Evolutionary conservation across 2,888 invertebrate species (phyloP).

Genomic region (Elysia crispata): DNA sequence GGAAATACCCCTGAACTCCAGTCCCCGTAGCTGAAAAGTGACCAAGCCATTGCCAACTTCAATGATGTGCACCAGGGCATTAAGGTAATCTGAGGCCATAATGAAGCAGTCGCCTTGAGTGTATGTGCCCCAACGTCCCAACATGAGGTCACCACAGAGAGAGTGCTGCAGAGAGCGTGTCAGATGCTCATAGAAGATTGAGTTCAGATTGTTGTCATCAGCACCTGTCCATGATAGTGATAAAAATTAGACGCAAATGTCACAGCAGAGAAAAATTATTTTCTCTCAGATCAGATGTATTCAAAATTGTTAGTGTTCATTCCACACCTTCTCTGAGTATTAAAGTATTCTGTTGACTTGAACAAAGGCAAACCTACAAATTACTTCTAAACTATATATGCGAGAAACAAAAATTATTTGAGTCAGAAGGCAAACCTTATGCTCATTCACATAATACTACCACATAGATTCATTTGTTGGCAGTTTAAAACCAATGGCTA

Average conservation of each 20-base stretch:
- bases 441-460: no score
- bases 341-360: no score
- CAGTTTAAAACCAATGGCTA: no score
- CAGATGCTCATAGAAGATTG: slow-evolving; percentile 99
- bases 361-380: no score
- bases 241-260: not conserved
- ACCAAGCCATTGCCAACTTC: slow-evolving; percentile 98
- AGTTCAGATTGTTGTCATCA: slow-evolving; percentile 98
- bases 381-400: no score
- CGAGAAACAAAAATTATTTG: no score
- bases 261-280: no score
- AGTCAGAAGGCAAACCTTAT: no score
- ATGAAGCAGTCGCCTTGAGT: slow-evolving; percentile 99
- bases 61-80: slow-evolving; percentile 97
- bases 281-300: no score
- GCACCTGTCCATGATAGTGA: slow-evolving; percentile 77
- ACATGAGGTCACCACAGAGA: slow-evolving; percentile 82
- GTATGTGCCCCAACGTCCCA: slow-evolving; percentile 93
- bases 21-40: slow-evolving; percentile 96
- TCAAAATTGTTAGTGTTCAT: no score
- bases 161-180: slow-evolving; percentile 97
- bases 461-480: no score
- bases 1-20: slow-evolving; percentile 90
- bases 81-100: slow-evolving; percentile 97
- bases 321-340: no score